Base-by-base conservation (phyloP, 1,140 invertebrate species). In the Homalodisca vitripennis region DNA sequence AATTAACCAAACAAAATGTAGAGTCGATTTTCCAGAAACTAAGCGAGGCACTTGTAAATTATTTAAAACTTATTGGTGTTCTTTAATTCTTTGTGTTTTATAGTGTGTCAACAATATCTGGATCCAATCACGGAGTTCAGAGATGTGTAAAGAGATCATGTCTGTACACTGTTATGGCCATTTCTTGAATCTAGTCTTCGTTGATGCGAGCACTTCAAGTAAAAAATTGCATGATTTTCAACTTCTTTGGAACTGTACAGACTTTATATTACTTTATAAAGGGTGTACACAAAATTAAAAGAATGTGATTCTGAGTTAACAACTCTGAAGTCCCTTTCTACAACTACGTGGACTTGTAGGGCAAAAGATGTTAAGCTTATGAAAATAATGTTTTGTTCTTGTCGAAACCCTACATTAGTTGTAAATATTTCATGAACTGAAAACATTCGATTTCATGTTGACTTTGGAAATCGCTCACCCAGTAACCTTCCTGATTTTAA, bases 121-220 rank as follows among this genome's bases (percentile, higher is more conserved):
- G 32, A 30, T 41, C 30, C 26, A 13, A 66, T 51, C 30, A 47
- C 34, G 69, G 34, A 30, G 65, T 70, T 30, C 66, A 57, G 27
- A 67, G 60, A 55, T 60, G 63, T 57, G 32, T 30, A 46, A 17
- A 0, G 41, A 60, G 31, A 70, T 68, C 31, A 48, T 67, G 10
- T 41, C 17, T 41, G 34, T 41, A 41, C 34, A 41, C 17, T 41
- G 34, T 17, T 68, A 70, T 24, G 69, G 22, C 20, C 69, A 70
- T 67, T 70, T 64, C 65, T 70, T 70, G 26, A 70, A 70, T 22
- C 27, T 53, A 20, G 48, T 47, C 17, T 29, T 70, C 17, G 51
- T 69, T 57, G 27, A 66, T 51, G 47, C 62, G 12, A 60, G 67
- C 41, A 68, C 32, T 29, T 34, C 27, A 65, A 29, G 30, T 22